Conservation (phyloP, 2,888 invertebrate species). For the Ferdinandea cuprea region DNA sequence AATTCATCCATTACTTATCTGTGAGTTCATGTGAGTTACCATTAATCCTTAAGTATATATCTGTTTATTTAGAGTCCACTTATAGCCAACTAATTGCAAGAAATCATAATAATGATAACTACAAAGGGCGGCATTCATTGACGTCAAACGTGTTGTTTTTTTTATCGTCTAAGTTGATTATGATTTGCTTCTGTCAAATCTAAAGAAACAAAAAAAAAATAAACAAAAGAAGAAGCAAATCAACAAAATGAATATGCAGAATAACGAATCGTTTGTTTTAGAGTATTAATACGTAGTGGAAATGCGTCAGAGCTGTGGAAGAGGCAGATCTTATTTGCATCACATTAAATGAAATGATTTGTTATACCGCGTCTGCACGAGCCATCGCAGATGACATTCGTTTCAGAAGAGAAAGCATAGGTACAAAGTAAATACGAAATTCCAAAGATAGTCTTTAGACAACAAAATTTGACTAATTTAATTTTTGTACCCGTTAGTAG, state of each 20-base stretch:
- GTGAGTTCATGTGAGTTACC: conserved; percentile 48
- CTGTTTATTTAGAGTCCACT: no score
- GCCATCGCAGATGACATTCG: no score
- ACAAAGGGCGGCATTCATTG: not conserved
- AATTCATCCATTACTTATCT: no score
- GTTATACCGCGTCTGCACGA: not conserved
- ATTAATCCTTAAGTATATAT: no score
- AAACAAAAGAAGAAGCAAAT: not conserved
- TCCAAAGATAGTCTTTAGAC: no score
- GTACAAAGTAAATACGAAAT: no score
- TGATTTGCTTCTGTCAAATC: not conserved
- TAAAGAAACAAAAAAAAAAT: not conserved
- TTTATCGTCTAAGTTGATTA: conserved; percentile 7
- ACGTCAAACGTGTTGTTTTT: conserved; percentile 1
- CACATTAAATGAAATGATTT: not conserved
- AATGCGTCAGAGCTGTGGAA: conserved; percentile 16
- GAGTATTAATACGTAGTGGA: conserved; percentile 4
- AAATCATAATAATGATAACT: not conserved
- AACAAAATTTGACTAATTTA: no score
- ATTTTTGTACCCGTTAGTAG: no score
- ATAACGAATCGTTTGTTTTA: not conserved
- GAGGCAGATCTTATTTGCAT: conserved; percentile 19
- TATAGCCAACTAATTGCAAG: no score
- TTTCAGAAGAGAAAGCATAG: no score
- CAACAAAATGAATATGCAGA: not conserved